Percentiles rank a stretch among this genome's conserved stretches.
These are phyloP conservation scores for Eupleurogrammus muticus DNA, from an alignment of 2,797 vertebrate species.

Conservation along the genomic window DNA sequence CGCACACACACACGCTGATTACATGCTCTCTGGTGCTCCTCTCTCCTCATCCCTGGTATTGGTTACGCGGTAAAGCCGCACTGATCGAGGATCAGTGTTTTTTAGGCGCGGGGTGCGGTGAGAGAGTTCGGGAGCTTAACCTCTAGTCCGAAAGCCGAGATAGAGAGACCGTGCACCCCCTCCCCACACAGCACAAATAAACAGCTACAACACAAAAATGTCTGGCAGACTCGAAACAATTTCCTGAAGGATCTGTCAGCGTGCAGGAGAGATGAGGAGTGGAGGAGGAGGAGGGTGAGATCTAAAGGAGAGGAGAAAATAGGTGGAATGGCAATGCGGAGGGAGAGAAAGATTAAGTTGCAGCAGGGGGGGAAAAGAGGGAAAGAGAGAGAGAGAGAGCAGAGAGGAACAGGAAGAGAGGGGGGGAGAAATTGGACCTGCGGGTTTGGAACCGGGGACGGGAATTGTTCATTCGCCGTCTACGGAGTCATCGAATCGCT, in stretches of 20 bases:
- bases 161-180: conserved; percentile 37
- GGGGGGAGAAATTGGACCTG: conserved; percentile 51
- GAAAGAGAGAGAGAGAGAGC: conserved; percentile 18
- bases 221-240: conserved; percentile 79
- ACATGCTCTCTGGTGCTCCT: conserved; percentile 67
- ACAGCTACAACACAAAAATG: conserved; percentile 77
- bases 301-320: conserved; percentile 60
- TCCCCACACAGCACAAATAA: conserved; percentile 77
- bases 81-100: conserved; percentile 73
- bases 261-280: conserved; percentile 59
- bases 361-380: conserved; percentile 3
- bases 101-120: conserved; percentile 55
- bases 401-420: conserved; percentile 30
- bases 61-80: conserved; percentile 71
- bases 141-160: conserved; percentile 50
- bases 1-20: conserved; percentile 68
- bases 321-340: conserved; percentile 54
- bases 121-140: conserved; percentile 72
- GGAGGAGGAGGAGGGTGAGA: conserved; percentile 8
- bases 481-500: conserved; percentile 52
- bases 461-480: conserved; percentile 37
- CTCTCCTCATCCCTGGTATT: conserved; percentile 71
- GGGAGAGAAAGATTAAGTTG: conserved; percentile 65
- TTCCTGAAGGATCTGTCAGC: conserved; percentile 82
- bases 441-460: conserved; percentile 49